Evolutionary conservation across 2,113 vertebrate genomes (phyloP), one percentile per base, ranked within the genome.

Genomic region (Neogobius melanostomus): DNA sequence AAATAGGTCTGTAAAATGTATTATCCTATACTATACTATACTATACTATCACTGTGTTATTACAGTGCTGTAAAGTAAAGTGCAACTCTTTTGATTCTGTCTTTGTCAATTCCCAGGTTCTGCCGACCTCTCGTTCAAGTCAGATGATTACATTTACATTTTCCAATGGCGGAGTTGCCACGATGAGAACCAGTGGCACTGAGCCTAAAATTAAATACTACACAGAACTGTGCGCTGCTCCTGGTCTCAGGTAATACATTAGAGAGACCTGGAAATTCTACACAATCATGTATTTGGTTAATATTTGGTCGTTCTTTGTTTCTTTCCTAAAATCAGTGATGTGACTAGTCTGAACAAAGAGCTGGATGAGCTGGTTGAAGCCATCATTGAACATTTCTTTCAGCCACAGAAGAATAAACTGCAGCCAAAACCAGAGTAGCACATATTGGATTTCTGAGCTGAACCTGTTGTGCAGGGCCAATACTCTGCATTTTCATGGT

Each of bases 151-250:
- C 98, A 0, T 99, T 99, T 66, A 96, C 91, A 17, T 99, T 99
- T 83, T 92, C 92, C 10, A 98, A 98, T 1, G 96, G 96, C 42
- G 94, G 98, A 1, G 95, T 98, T 79, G 96, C 97, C 73, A 99
- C 97, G 52, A 95, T 99, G 91, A 92, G 98, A 82, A 99, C 97
- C 84, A 99, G 97, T 0, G 98, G 97, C 46, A 99, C 98, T 0
- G 98, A 99, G 76, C 97, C 98, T 9, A 99, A 99, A 87, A 97
- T 99, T 87, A 99, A 99, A 88, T 99, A 99, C 81, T 99, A 99
- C 59, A 92, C 95, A 0, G 98, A 99, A 73, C 92, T 99, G 49
- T 96, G 96, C 66, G 95, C 95, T 6, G 95, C 96, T 3, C 97
- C 98, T 66, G 97, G 98, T 73, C 95, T 98, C 90, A 97, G 97